Conservation (phyloP, 2,797 vertebrate genomes). For the Pempheris klunzingeri region DNA sequence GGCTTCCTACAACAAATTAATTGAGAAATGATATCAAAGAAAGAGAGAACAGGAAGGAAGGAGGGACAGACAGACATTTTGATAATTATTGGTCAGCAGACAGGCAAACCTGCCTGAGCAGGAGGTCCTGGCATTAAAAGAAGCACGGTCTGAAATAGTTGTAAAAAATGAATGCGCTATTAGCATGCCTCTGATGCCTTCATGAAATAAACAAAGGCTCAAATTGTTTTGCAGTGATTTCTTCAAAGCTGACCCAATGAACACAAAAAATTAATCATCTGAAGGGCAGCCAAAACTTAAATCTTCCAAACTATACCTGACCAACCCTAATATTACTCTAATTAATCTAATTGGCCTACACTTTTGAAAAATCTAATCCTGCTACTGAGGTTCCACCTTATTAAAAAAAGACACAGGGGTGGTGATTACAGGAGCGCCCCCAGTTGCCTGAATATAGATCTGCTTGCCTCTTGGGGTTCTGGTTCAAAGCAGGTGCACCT, state of each 20-base stretch:
- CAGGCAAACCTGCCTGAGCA: conserved; percentile 12
- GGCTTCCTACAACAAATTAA: conserved; percentile 24
- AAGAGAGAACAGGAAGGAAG: conserved; percentile 4
- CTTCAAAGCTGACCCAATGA: conserved; percentile 14
- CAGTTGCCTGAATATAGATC: conserved; percentile 42
- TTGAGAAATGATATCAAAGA: conserved; percentile 17
- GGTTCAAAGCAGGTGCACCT: conserved; percentile 58
- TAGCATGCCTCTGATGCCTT: neutral
- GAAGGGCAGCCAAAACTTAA: conserved; percentile 8
- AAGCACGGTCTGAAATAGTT: conserved; percentile 8
- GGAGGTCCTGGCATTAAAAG: conserved; percentile 3
- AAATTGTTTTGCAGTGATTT: conserved; percentile 12
- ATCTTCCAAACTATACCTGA: neutral
- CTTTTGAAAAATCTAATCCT: neutral
- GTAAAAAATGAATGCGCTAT: conserved; percentile 4
- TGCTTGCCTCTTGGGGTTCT: conserved; percentile 40
- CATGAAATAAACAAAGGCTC: conserved; percentile 28
- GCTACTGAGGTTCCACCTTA: conserved; percentile 16
- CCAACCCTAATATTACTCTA: neutral
- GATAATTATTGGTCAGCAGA: conserved; percentile 28
- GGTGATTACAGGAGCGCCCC: conserved; percentile 44
- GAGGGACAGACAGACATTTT: neutral
- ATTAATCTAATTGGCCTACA: neutral
- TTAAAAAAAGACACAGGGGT: conserved; percentile 33
- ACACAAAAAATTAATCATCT: conserved; percentile 25